Evolutionary conservation across 2,113 vertebrate species (phyloP), one percentile per base, ranked within the genome.

Genomic region (Ctenomys sociabilis): DNA sequence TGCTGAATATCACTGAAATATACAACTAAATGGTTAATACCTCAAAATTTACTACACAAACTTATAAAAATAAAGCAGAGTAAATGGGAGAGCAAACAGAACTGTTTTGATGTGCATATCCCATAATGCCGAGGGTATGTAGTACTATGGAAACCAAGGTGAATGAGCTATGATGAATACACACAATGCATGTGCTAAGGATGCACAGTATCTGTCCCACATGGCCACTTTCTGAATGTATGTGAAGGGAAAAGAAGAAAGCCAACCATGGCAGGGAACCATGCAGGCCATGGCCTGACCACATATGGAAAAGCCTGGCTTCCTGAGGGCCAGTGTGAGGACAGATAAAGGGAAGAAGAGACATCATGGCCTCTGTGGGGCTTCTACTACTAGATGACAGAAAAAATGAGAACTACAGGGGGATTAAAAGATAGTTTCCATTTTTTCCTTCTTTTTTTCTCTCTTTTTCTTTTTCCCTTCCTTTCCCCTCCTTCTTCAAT

Each of bases 231-330:
- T 37, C 59, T 35, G 0, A 35, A 70, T 78, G 1, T 1, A 19
- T 0, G 0, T 3, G 30, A 13, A 7, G 49, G 70, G 57, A 17
- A 37, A 40, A 22, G 2, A 17, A 75, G 70, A 57, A 40, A 17
- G 30, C 19, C 77, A 43, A 16, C 0, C 54, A 11, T 6, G 43
- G 37, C 26, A 21, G 35, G 17, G 32, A 30, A 37, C 2, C 9
- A 7, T 0, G 64, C 30, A 0, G 13, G 24, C 52, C 6, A 1
- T 1, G 21, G n/a, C 7, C 49, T 0, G 64, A 24, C 7, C 10
- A 28, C 0, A 5, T 1, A 1, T 0, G 1, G 22, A 21, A 14
- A 30, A 22, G 8, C 2, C 7, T 9, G 13, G 24, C 7, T 4
- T 35, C 35, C 52, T 17, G 0, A 8, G 75, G 63, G 37, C 26